Evolutionary conservation across 2,888 invertebrate genomes (phyloP).

Genomic region (Epinotia demarniana): DNA sequence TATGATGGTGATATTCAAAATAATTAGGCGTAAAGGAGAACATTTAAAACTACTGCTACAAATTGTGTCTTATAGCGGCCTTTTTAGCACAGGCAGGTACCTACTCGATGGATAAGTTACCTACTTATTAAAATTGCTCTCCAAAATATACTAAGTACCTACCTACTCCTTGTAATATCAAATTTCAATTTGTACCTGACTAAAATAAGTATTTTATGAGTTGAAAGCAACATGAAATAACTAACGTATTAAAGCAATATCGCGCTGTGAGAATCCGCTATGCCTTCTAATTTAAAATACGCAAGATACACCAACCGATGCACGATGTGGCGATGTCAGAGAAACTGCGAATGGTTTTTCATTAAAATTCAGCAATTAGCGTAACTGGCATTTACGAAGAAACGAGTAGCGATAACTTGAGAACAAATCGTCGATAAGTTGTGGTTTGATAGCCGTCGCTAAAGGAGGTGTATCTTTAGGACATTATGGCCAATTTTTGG

Average conservation of each 20-base stretch:
- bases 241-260: constrained; percentile 8
- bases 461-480: constrained; percentile 16
- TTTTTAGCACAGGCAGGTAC: no score
- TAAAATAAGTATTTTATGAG: background rate
- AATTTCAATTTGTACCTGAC: background rate
- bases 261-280: constrained; percentile 7
- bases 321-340: background rate
- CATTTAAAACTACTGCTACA: no score
- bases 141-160: background rate
- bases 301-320: background rate
- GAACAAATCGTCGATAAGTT: constrained; percentile 6
- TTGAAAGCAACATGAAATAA: constrained; percentile 9
- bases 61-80: no score
- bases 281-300: background rate
- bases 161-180: background rate
- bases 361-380: constrained; percentile 28
- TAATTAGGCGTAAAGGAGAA: no score
- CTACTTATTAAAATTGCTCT: background rate
- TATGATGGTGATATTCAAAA: no score
- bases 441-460: constrained; percentile 21
- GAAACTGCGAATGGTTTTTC: constrained; percentile 2
- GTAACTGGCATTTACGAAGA: constrained; percentile 4
- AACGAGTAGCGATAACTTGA: constrained; percentile 16
- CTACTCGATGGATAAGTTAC: no score
- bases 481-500: constrained; percentile 21